phyloP scores from a whole-genome alignment of 2,888 invertebrate genomes.

The Nomada ferruginata region DNA sequence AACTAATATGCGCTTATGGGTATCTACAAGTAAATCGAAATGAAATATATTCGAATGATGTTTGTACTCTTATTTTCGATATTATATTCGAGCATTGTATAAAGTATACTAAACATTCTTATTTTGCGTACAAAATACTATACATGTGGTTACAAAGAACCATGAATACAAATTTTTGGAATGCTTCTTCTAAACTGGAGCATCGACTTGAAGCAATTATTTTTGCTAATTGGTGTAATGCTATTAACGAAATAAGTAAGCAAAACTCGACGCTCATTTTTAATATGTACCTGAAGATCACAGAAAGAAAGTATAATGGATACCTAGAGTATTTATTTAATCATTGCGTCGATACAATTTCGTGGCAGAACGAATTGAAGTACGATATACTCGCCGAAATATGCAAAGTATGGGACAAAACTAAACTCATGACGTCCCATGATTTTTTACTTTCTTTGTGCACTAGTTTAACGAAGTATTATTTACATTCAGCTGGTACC shows the following conservation, averaged over 20 bases:
- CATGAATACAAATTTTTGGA: constrained; percentile 81
- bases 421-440: constrained; percentile 52
- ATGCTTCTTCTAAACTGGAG: constrained; percentile 80
- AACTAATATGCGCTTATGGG: constrained; percentile 74
- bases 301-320: constrained; percentile 74
- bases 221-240: constrained; percentile 88
- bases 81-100: constrained; percentile 83
- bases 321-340: constrained; percentile 76
- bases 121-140: constrained; percentile 85
- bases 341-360: constrained; percentile 77
- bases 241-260: constrained; percentile 86
- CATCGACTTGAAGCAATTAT: constrained; percentile 85
- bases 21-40: constrained; percentile 73
- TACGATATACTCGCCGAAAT: constrained; percentile 86
- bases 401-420: constrained; percentile 79
- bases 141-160: constrained; percentile 84
- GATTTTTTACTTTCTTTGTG: constrained; percentile 72
- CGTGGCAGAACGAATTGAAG: constrained; percentile 87
- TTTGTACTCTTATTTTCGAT: constrained; percentile 79
- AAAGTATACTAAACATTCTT: constrained; percentile 86
- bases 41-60: constrained; percentile 64
- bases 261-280: constrained; percentile 85
- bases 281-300: constrained; percentile 80
- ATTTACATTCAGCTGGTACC: constrained; percentile 87
- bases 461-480: constrained; percentile 84